Conservation (phyloP, 92 coral and sea anemone species). For the Blastomussa wellsi region DNA sequence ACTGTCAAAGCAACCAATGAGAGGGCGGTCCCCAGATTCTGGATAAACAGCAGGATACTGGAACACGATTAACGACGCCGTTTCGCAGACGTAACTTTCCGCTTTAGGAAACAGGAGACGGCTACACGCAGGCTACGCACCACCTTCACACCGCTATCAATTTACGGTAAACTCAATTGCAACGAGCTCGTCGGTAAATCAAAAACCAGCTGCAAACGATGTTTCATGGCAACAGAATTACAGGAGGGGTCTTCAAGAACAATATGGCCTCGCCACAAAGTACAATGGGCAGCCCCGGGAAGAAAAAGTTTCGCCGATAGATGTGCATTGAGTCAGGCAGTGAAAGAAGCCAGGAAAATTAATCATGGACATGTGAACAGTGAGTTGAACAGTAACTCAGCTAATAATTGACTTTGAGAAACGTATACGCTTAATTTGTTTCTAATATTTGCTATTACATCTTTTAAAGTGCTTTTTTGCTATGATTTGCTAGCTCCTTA, state of each 20-base stretch:
- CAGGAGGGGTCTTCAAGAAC: too few relatives aligned
- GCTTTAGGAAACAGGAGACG: too few relatives aligned
- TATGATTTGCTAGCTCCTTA: too few relatives aligned
- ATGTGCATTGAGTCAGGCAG: slow-evolving; percentile 33
- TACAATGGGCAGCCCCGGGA: slow-evolving; percentile 17
- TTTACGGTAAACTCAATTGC: slow-evolving; percentile 4
- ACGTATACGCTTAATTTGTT: slow-evolving; percentile 11
- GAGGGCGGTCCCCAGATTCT: too few relatives aligned
- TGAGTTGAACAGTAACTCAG: slow-evolving; percentile 12
- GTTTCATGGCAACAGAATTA: slow-evolving; percentile 37
- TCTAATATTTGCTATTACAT: slow-evolving; percentile 11
- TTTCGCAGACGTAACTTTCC: too few relatives aligned
- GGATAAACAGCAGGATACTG: too few relatives aligned
- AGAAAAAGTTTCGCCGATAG: slow-evolving; percentile 14
- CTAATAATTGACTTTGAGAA: slow-evolving; percentile 2
- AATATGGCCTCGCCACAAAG: too few relatives aligned
- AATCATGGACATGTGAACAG: slow-evolving; percentile 11
- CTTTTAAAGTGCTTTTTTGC: background rate
- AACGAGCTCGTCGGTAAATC: slow-evolving; percentile 2
- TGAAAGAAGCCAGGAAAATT: too few relatives aligned
- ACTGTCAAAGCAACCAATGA: too few relatives aligned
- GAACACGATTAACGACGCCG: too few relatives aligned
- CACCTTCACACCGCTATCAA: slow-evolving; percentile 18
- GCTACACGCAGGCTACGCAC: too few relatives aligned
- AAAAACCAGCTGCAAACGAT: too few relatives aligned